These are phyloP conservation scores for Chironomus striatipennis DNA, from an alignment of 1,140 invertebrate genomes.

Conservation along the genomic window DNA sequence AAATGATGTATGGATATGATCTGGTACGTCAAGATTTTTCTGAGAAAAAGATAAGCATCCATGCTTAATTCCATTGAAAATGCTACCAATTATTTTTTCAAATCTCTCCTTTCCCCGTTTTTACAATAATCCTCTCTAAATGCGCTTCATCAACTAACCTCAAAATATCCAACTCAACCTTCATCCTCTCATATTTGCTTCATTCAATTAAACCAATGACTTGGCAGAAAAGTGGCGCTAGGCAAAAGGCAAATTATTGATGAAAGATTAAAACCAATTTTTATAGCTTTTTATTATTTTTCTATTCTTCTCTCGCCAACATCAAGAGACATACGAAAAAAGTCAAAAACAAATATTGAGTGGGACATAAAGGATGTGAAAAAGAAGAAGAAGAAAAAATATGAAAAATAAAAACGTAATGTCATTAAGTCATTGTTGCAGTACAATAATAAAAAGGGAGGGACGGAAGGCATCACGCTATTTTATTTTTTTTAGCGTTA, in stretches of 20 bases:
- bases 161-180: too few relatives aligned
- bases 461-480: background rate
- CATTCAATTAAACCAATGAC: constrained; percentile 21
- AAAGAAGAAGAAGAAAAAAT: background rate
- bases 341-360: too few relatives aligned
- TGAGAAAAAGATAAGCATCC: too few relatives aligned
- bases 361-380: background rate
- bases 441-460: background rate
- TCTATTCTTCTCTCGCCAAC: background rate
- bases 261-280: constrained; percentile 22
- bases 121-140: too few relatives aligned
- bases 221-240: constrained; percentile 7
- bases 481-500: background rate
- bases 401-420: constrained; percentile 7
- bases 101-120: too few relatives aligned
- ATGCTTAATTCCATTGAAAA: too few relatives aligned
- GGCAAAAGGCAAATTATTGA: background rate
- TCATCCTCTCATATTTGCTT: background rate
- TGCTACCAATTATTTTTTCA: too few relatives aligned
- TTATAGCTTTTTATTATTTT: background rate
- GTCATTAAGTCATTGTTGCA: background rate
- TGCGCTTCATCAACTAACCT: too few relatives aligned
- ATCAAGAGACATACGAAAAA: too few relatives aligned
- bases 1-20: too few relatives aligned
- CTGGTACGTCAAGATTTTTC: too few relatives aligned